A percentile compares a stretch with the other conserved stretches of the same genome.
These are phyloP conservation scores for Temnothorax longispinosus DNA, from an alignment of 1,140 invertebrate genomes.

Conservation along the genomic window DNA sequence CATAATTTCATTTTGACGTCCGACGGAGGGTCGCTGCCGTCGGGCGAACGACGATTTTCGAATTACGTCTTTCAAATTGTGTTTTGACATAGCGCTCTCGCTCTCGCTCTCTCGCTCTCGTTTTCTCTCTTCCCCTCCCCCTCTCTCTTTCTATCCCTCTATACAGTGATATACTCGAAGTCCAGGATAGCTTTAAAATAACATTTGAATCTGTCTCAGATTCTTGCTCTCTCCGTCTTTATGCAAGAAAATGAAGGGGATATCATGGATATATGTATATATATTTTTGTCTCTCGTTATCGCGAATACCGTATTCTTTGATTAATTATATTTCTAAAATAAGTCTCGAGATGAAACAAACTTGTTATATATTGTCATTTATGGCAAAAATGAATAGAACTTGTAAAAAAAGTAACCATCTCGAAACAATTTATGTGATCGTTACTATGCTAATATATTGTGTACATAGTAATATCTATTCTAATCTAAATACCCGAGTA, in stretches of 20 bases:
- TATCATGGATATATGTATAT: background rate
- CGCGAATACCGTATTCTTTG: background rate
- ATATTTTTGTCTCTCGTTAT: background rate
- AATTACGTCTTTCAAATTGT: constrained; percentile 85
- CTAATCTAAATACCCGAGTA: background rate
- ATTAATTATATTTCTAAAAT: background rate
- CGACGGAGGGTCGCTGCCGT: constrained; percentile 85
- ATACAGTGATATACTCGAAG: constrained; percentile 25
- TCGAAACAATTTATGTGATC: background rate
- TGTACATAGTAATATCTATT: background rate
- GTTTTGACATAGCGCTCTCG: constrained; percentile 75
- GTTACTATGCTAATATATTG: background rate
- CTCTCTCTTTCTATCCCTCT: constrained; percentile 1
- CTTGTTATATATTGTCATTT: background rate
- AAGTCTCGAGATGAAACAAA: background rate
- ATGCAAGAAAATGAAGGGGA: constrained; percentile 7
- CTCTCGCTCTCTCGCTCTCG: constrained; percentile 31
- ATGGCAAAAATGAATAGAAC: background rate
- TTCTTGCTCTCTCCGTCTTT: background rate
- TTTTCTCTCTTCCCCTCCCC: background rate
- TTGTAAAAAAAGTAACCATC: background rate
- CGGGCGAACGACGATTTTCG: constrained; percentile 84
- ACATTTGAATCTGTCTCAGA: constrained; percentile 47
- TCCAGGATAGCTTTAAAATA: constrained; percentile 58
- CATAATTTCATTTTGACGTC: constrained; percentile 86